These are phyloP conservation scores for Amphipyra berbera DNA, from an alignment of 2,888 invertebrate genomes.

Conservation along the genomic window DNA sequence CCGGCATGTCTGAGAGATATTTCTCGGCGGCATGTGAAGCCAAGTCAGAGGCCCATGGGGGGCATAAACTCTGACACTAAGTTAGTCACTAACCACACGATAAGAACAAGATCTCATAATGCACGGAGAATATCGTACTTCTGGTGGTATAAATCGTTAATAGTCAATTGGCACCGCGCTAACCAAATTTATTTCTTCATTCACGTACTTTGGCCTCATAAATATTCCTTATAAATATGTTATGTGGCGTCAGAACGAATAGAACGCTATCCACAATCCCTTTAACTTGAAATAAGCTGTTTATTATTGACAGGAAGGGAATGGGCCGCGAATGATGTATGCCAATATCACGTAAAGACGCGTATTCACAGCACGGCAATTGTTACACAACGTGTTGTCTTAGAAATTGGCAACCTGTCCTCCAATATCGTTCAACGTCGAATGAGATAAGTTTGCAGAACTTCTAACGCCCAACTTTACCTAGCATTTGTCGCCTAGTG, in stretches of 20 bases:
- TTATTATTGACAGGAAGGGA: slow-evolving; percentile 29
- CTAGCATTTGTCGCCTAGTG: slow-evolving; percentile 2
- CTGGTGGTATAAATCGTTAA: no score
- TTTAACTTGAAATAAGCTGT: slow-evolving; percentile 29
- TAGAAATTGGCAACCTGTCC: slow-evolving; percentile 2
- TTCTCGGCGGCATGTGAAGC: no score
- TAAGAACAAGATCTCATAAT: no score
- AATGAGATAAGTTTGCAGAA: slow-evolving; percentile 11
- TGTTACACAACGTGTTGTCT: slow-evolving; percentile 1
- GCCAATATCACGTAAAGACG: not conserved
- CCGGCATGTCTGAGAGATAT: no score
- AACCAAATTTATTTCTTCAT: slow-evolving; percentile 16
- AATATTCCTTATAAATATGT: slow-evolving; percentile 49
- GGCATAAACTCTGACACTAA: no score
- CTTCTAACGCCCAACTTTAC: not conserved
- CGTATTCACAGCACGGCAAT: not conserved
- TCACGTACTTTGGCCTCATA: slow-evolving; percentile 25
- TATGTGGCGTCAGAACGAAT: slow-evolving; percentile 28
- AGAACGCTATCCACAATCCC: slow-evolving; percentile 22
- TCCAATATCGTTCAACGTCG: slow-evolving; percentile 7
- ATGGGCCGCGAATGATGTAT: not conserved
- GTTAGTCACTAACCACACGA: no score
- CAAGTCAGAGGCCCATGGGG: no score
- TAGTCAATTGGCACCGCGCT: not conserved
- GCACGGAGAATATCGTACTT: no score